Conservation (phyloP, 2,113 vertebrate genomes). For the Perca schrenkii region DNA sequence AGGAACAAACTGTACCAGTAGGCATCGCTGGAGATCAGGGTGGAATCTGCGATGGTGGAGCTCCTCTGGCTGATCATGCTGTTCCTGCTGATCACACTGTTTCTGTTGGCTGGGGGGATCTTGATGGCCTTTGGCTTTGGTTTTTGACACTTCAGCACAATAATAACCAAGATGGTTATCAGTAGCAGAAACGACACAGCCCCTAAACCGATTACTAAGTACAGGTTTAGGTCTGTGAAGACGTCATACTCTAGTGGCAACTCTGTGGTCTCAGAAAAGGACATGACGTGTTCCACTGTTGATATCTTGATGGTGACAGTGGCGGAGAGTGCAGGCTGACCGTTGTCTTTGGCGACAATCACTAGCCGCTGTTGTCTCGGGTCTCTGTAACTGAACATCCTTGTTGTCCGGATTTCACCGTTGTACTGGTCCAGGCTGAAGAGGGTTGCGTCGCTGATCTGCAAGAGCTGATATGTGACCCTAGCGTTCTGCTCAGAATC, state of each 20-base stretch:
- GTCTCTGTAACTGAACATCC: constrained; percentile 85
- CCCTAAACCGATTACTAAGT: constrained; percentile 83
- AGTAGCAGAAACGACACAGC: constrained; percentile 83
- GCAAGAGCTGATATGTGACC: constrained; percentile 84
- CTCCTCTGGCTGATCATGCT: constrained; percentile 84
- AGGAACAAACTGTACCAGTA: constrained; percentile 87
- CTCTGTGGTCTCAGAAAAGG: constrained; percentile 83
- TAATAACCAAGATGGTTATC: constrained; percentile 83
- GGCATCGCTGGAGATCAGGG: constrained; percentile 85
- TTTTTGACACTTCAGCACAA: constrained; percentile 84
- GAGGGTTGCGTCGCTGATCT: constrained; percentile 75
- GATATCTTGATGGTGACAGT: constrained; percentile 85
- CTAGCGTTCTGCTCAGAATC: constrained; percentile 84
- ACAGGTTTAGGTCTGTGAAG: constrained; percentile 84
- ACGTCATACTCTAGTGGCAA: constrained; percentile 79
- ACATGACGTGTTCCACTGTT: constrained; percentile 78
- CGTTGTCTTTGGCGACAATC: constrained; percentile 85
- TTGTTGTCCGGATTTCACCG: constrained; percentile 82
- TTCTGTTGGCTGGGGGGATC: constrained; percentile 75
- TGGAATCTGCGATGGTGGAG: constrained; percentile 85
- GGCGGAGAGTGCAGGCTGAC: constrained; percentile 83
- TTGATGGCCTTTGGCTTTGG: constrained; percentile 80
- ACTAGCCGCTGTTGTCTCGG: constrained; percentile 80
- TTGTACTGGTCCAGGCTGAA: constrained; percentile 85
- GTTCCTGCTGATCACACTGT: constrained; percentile 81